Conservation (phyloP, 2,888 invertebrate genomes). For the Chrysopilus asiliformis region DNA sequence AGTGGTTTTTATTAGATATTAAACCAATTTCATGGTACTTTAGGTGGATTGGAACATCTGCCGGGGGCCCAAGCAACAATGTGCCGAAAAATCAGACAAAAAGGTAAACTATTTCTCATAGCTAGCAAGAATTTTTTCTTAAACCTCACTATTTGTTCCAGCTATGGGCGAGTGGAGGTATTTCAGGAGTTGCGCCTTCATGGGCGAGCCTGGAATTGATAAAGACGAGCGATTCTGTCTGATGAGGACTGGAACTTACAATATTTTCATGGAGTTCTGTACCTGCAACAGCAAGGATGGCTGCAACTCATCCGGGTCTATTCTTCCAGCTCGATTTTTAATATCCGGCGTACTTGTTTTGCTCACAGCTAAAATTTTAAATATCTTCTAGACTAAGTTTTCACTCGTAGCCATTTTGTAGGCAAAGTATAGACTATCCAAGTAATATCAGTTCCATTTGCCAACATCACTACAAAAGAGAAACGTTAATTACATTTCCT, state of each 20-base stretch:
- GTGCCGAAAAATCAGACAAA: slow-evolving; percentile 85
- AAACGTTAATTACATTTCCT: no score
- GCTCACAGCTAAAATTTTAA: no score
- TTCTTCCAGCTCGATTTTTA: slow-evolving; percentile 22
- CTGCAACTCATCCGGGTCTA: slow-evolving; percentile 54
- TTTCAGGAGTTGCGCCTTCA: slow-evolving; percentile 74
- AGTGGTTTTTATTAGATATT: no score
- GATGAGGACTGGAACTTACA: slow-evolving; percentile 82
- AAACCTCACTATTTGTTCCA: slow-evolving; percentile 31
- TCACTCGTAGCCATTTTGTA: no score
- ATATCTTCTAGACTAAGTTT: no score
- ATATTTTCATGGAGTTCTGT: slow-evolving; percentile 88
- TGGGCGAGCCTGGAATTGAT: slow-evolving; percentile 80
- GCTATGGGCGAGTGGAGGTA: slow-evolving; percentile 82
- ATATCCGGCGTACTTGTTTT: not conserved
- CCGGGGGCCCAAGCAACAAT: slow-evolving; percentile 61
- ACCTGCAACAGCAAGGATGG: slow-evolving; percentile 88
- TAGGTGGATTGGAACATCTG: no score
- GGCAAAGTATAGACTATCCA: no score
- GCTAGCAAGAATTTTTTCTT: not conserved
- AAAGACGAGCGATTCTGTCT: slow-evolving; percentile 84
- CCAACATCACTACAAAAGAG: no score
- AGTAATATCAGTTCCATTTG: no score
- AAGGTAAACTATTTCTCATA: slow-evolving; percentile 54
- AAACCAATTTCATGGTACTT: no score